A percentile compares a stretch with the other conserved stretches of the same genome.
These are phyloP conservation scores for Tadarida brasiliensis DNA, from an alignment of 2,797 vertebrate species.

Conservation along the genomic window DNA sequence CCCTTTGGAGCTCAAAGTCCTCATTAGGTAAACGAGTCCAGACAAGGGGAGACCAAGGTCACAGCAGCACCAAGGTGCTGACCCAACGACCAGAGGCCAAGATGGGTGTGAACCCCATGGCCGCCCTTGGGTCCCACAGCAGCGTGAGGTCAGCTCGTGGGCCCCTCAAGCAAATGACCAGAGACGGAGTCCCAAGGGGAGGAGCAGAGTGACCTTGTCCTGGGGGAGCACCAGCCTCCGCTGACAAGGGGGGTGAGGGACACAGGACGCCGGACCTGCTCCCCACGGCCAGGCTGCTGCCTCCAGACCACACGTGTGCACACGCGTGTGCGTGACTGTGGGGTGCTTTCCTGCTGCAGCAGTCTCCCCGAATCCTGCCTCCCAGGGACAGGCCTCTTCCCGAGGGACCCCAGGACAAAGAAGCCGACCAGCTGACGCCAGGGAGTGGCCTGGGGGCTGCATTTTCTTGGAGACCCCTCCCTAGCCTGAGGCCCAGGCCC, in stretches of 20 bases:
- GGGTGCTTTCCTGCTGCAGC: background rate
- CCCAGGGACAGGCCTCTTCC: background rate
- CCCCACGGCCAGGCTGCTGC: background rate
- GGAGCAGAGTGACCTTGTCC: accelerated
- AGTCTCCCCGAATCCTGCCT: background rate
- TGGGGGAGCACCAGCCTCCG: accelerated
- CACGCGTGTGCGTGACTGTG: accelerated
- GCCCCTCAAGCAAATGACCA: accelerated
- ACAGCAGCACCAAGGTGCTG: background rate
- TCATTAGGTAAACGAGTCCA: accelerated
- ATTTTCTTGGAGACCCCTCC: too few relatives aligned
- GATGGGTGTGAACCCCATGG: accelerated
- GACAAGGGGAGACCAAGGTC: background rate
- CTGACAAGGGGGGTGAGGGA: accelerated
- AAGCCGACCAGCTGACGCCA: accelerated
- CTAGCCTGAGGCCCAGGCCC: background rate
- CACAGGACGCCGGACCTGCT: background rate
- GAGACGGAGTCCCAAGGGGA: background rate
- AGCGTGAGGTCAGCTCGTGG: accelerated
- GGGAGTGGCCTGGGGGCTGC: background rate
- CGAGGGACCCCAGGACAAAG: background rate
- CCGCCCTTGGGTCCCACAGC: accelerated
- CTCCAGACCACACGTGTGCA: accelerated
- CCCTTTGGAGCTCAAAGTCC: background rate
- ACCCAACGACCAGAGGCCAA: background rate